Conservation (phyloP, 1,140 invertebrate species). For the Artemia franciscana region DNA sequence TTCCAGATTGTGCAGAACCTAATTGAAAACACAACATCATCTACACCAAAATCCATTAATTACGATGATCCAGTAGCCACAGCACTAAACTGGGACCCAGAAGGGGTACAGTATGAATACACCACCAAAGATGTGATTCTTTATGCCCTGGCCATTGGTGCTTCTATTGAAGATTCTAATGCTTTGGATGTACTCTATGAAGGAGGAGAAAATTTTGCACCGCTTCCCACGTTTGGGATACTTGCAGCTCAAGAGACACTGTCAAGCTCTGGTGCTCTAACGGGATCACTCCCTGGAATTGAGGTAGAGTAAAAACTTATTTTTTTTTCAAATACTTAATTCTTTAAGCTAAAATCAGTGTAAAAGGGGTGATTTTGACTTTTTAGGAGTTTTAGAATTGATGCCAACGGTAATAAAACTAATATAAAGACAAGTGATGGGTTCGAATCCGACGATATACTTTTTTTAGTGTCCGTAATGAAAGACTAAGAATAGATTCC, state of each 20-base stretch:
- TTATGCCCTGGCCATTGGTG: constrained; percentile 80
- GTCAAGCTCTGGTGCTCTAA: constrained; percentile 28
- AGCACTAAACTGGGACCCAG: constrained; percentile 8
- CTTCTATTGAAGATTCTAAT: constrained; percentile 36
- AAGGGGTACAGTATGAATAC: constrained; percentile 29
- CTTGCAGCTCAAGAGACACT: constrained; percentile 39
- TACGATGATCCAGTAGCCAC: not conserved
- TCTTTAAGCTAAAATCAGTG: no score
- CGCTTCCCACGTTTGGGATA: constrained; percentile 66
- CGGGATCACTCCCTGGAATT: constrained; percentile 36
- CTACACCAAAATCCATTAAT: not conserved
- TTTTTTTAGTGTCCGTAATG: no score
- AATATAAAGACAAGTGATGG: no score
- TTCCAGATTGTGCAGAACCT: not conserved
- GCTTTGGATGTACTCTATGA: constrained; percentile 78
- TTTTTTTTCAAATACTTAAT: no score
- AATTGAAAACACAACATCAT: not conserved
- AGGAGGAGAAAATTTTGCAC: constrained; percentile 53
- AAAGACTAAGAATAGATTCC: no score
- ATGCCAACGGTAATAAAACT: no score
- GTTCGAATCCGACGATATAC: no score
- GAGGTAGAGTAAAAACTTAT: no score
- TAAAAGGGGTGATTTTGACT: no score
- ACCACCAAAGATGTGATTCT: constrained; percentile 50
- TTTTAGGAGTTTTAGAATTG: no score